phyloP scores from a whole-genome alignment of 1,140 invertebrate species.

The Phortica variegata region DNA sequence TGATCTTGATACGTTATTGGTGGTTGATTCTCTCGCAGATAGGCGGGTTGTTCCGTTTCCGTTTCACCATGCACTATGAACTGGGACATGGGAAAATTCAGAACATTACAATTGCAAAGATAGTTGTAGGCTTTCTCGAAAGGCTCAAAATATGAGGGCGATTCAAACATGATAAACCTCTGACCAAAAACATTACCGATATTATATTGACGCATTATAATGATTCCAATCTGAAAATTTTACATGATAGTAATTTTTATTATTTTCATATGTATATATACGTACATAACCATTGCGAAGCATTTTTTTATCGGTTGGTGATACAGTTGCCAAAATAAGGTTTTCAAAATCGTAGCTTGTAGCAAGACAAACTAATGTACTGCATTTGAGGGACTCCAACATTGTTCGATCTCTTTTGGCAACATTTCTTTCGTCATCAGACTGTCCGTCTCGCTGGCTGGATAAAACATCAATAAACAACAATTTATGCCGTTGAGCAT shows the following conservation, averaged over 20 bases:
- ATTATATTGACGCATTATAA: conserved; percentile 54
- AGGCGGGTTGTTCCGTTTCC: conserved; percentile 19
- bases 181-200: conserved; percentile 54
- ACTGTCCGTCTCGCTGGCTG: background rate
- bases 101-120: conserved; percentile 60
- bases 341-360: conserved; percentile 65
- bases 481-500: conserved; percentile 24
- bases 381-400: conserved; percentile 63
- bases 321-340: conserved; percentile 68
- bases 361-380: conserved; percentile 73
- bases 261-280: too few relatives aligned
- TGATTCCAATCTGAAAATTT: conserved; percentile 59
- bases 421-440: background rate
- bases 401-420: conserved; percentile 29
- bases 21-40: conserved; percentile 11
- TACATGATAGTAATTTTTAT: background rate
- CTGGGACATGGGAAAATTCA: conserved; percentile 65
- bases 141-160: conserved; percentile 69
- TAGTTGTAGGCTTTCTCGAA: conserved; percentile 66
- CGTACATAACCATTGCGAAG: conserved; percentile 60
- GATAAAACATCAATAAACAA: conserved; percentile 36
- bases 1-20: conserved; percentile 17
- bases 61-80: conserved; percentile 65
- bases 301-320: conserved; percentile 60
- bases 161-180: conserved; percentile 65